Evolutionary conservation across 2,888 invertebrate genomes (phyloP), one percentile per base, ranked within the genome.

Genomic region (Mylabris sibirica): DNA sequence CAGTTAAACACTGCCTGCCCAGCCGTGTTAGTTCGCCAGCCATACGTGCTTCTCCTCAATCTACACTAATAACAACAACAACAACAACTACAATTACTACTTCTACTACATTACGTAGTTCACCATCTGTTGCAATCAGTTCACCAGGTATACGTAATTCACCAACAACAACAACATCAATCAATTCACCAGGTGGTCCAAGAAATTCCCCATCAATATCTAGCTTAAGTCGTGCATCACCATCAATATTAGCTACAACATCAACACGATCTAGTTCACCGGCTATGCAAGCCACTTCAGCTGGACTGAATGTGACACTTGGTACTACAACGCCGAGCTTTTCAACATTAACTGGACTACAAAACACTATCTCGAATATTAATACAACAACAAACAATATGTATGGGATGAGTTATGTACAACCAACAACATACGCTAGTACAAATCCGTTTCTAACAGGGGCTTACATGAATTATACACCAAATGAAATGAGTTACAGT

Each of bases 391-490:
- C 82, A 24, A 79, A 75, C 62, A 81, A 76, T 66, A 80, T 83
- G 66, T 83, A 79, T 69, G 79, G 80, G 49, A 68, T 81, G 59
- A 74, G 64, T 22, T 75, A 77, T 63, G 68, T 74, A 3, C 82
- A 81, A 72, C 84, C 84, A 5, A 81, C 84, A 3, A 84, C 84
- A 11, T 86, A 85, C 71, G 84, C 84, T n/a, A 86, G 85, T 71
- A 90, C 90, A 61, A 90, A 90, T 84, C 90, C 90, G 67, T 90
- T 90, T 83, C 84, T 90, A 78, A 85, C 85, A 3, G 85, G 85
- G 1, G 84, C 85, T 11, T 85, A 85, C 71, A 74, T 85, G 76
- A 83, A 83, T 66, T 85, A 85, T 73, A 81, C 78, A 26, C 80
- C 84, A 0, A 78, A 77, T 17, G 80, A 81, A 20, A 73, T 73